A percentile compares a stretch with the other conserved stretches of the same genome.
Evolutionary conservation across 2,888 invertebrate genomes (phyloP).

Genomic region (Nasonia oneida): DNA sequence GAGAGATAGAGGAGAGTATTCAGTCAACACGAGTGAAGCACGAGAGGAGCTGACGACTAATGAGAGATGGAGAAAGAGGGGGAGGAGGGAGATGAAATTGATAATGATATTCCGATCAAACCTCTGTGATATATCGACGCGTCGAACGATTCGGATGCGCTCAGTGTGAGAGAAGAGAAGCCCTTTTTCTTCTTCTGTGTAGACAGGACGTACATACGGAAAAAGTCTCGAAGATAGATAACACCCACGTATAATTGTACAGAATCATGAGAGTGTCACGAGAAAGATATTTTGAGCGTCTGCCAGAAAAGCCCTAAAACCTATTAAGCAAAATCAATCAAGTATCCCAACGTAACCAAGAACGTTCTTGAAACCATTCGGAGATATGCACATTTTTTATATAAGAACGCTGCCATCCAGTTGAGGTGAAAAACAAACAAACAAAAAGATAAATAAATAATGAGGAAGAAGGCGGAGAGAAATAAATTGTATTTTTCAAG

Average conservation of each 20-base stretch:
- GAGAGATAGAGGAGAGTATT: slow-evolving; percentile 55
- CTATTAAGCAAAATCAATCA: slow-evolving; percentile 69
- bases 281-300: slow-evolving; percentile 70
- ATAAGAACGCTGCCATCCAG: slow-evolving; percentile 77
- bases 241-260: not conserved
- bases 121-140: slow-evolving; percentile 76
- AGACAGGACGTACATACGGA: slow-evolving; percentile 50
- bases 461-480: slow-evolving; percentile 41
- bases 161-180: slow-evolving; percentile 8
- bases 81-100: slow-evolving; percentile 57
- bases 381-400: slow-evolving; percentile 69
- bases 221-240: slow-evolving; percentile 3
- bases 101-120: slow-evolving; percentile 75
- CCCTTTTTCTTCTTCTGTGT: slow-evolving; percentile 46
- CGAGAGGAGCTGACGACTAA: slow-evolving; percentile 56
- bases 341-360: slow-evolving; percentile 74
- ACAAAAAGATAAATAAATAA: slow-evolving; percentile 46
- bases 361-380: slow-evolving; percentile 74
- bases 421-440: slow-evolving; percentile 52
- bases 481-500: slow-evolving; percentile 77
- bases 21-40: slow-evolving; percentile 27
- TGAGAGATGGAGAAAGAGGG: slow-evolving; percentile 58
- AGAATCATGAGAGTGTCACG: not conserved
- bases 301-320: slow-evolving; percentile 69
- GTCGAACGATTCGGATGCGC: slow-evolving; percentile 39